These are phyloP conservation scores for Nemapogon koenigi DNA, from an alignment of 2,888 invertebrate species.

Conservation along the genomic window DNA sequence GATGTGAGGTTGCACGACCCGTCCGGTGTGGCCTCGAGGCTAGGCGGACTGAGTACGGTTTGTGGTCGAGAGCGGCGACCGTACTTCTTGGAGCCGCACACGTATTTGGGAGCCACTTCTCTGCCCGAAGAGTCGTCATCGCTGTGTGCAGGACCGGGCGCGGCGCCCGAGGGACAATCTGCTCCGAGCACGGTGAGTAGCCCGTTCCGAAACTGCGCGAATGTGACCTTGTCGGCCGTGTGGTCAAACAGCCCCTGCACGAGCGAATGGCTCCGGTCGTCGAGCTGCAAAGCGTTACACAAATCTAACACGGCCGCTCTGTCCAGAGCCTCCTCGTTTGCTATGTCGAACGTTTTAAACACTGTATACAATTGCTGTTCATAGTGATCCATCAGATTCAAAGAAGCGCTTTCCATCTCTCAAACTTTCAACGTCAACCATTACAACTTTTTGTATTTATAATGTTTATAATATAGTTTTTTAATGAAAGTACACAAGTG, in stretches of 20 bases:
- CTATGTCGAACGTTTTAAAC: conserved; percentile 79
- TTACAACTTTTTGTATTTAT: too few relatives aligned
- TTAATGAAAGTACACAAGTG: too few relatives aligned
- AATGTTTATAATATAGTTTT: too few relatives aligned
- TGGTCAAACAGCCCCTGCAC: conserved; percentile 65
- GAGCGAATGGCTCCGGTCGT: conserved; percentile 71
- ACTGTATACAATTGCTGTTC: conserved; percentile 82
- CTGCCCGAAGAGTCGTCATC: conserved; percentile 69
- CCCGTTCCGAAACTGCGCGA: conserved; percentile 79
- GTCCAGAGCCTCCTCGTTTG: conserved; percentile 72
- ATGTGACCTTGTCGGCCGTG: conserved; percentile 62
- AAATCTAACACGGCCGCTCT: conserved; percentile 70
- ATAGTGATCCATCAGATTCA: conserved; percentile 80
- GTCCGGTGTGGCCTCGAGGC: background rate
- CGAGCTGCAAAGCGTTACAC: conserved; percentile 79
- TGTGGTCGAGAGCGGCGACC: conserved; percentile 74
- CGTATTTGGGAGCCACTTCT: conserved; percentile 75
- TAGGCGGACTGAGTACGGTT: conserved; percentile 18
- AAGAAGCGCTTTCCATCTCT: conserved; percentile 41
- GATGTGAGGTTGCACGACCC: conserved; percentile 24
- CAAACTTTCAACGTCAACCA: too few relatives aligned
- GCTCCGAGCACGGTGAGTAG: conserved; percentile 73
- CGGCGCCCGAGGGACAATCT: conserved; percentile 26
- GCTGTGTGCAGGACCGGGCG: conserved; percentile 26
- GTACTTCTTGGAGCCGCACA: conserved; percentile 78